phyloP scores from a whole-genome alignment of 2,888 invertebrate species.

The Helicoverpa assulta region DNA sequence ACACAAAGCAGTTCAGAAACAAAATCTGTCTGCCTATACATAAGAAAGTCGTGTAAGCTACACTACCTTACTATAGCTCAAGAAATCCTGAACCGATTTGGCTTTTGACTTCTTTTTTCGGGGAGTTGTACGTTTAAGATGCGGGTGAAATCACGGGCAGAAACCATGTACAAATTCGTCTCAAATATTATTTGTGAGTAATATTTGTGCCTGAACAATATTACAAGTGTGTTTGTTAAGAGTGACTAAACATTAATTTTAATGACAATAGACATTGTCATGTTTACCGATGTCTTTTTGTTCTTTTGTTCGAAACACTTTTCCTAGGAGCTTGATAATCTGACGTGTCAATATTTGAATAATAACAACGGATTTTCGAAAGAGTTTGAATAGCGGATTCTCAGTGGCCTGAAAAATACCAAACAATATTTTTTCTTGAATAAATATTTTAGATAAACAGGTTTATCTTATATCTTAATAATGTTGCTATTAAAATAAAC shows the following conservation, averaged over 20 bases:
- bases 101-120: too few relatives aligned
- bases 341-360: constrained; percentile 24
- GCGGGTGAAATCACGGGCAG: too few relatives aligned
- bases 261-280: constrained; percentile 40
- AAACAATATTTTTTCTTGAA: too few relatives aligned
- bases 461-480: constrained; percentile 9
- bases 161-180: constrained; percentile 2
- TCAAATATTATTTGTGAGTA: constrained; percentile 12
- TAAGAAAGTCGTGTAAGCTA: too few relatives aligned
- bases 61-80: too few relatives aligned
- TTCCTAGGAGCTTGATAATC: constrained; percentile 16
- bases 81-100: too few relatives aligned
- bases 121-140: too few relatives aligned
- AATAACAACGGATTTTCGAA: constrained; percentile 1
- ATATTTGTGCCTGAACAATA: constrained; percentile 23
- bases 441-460: not conserved
- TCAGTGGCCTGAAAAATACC: not conserved
- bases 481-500: not conserved
- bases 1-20: too few relatives aligned
- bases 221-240: constrained; percentile 5
- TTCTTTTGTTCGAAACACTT: constrained; percentile 4
- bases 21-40: not conserved
- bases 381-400: not conserved
- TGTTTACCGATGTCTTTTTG: constrained; percentile 17
- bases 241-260: constrained; percentile 31